Evolutionary conservation across 2,113 vertebrate species (phyloP).

Genomic region (Myotis lucifugus): DNA sequence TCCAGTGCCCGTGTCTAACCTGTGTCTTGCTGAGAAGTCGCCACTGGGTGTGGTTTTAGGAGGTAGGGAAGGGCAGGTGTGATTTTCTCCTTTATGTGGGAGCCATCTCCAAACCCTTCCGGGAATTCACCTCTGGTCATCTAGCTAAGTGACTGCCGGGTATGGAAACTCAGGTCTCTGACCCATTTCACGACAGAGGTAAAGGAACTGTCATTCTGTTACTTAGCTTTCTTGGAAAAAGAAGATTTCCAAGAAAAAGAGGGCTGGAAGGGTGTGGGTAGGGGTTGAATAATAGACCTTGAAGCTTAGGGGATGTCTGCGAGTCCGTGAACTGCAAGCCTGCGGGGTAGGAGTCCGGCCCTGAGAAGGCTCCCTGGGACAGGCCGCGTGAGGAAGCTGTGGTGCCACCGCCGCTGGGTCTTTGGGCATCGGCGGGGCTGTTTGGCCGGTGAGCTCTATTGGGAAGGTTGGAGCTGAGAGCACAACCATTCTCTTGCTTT

Average conservation of each 20-base stretch:
- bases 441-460: neutral
- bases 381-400: neutral
- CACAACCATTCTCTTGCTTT: neutral
- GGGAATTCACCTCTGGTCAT: neutral
- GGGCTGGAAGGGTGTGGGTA: neutral
- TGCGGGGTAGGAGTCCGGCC: neutral
- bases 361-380: neutral
- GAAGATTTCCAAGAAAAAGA: neutral
- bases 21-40: neutral
- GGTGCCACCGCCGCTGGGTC: neutral
- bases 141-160: neutral
- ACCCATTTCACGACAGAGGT: neutral
- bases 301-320: neutral
- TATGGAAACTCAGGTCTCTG: neutral
- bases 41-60: neutral
- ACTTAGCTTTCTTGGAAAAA: neutral
- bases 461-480: neutral
- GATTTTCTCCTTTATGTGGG: neutral
- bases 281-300: neutral
- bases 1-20: neutral
- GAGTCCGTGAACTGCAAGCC: neutral
- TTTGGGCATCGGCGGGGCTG: neutral
- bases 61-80: neutral
- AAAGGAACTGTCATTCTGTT: neutral
- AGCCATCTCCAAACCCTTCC: neutral